phyloP scores from a whole-genome alignment of 2,888 invertebrate species.

The Macropis europaea region DNA sequence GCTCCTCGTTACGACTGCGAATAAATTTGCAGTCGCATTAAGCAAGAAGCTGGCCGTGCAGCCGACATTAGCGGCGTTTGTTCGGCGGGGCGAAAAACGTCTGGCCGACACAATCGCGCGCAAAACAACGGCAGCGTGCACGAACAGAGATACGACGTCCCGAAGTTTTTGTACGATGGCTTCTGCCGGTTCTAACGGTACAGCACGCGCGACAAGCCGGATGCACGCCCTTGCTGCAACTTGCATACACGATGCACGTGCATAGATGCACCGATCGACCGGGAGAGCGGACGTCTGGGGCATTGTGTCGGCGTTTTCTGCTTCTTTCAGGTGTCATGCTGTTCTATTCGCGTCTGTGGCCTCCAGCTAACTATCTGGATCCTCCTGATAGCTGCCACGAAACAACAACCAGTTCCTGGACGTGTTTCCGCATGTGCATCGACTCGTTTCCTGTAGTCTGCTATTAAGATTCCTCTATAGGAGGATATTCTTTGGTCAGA shows the following conservation, averaged over 20 bases:
- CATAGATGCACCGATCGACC: conserved; percentile 25
- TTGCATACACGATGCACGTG: conserved; percentile 24
- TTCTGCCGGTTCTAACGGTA: conserved; percentile 19
- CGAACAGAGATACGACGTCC: not conserved
- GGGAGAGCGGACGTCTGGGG: not conserved
- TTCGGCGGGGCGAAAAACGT: not conserved
- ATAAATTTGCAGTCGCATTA: not conserved
- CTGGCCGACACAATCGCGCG: not conserved
- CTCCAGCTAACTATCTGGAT: not conserved
- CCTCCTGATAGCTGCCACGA: too few relatives aligned
- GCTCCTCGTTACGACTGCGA: not conserved
- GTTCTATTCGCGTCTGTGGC: not conserved
- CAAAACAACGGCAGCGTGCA: not conserved
- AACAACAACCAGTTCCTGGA: too few relatives aligned
- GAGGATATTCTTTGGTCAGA: too few relatives aligned
- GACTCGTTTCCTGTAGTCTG: too few relatives aligned
- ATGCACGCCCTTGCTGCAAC: conserved; percentile 12
- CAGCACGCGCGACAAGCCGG: conserved; percentile 24
- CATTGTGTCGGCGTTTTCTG: conserved; percentile 15
- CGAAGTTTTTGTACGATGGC: not conserved
- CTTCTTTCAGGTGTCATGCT: conserved; percentile 19
- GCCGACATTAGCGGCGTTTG: not conserved
- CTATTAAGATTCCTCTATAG: too few relatives aligned
- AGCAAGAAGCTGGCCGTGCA: too few relatives aligned
- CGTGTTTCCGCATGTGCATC: too few relatives aligned